These are phyloP conservation scores for Merodon equestris DNA, from an alignment of 2,888 invertebrate species.

Conservation along the genomic window DNA sequence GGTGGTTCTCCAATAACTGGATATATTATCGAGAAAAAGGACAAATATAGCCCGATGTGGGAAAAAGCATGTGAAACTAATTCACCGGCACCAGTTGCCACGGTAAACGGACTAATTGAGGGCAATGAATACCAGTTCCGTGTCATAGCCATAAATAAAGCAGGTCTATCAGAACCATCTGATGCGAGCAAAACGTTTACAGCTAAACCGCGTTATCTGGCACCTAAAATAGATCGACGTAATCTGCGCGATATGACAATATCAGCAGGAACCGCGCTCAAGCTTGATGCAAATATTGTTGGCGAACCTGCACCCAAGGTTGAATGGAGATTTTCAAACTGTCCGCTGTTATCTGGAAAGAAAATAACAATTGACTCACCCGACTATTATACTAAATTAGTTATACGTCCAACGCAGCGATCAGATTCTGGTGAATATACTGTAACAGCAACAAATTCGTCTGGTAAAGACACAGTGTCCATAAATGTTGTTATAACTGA, in stretches of 20 bases:
- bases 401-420: conserved; percentile 88
- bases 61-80: conserved; percentile 93
- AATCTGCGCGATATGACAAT: conserved; percentile 93
- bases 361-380: conserved; percentile 89
- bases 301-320: conserved; percentile 97
- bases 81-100: conserved; percentile 85
- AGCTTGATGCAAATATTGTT: conserved; percentile 94
- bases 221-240: conserved; percentile 97
- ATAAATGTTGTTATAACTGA: conserved; percentile 91
- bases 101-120: conserved; percentile 94
- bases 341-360: conserved; percentile 85
- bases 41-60: conserved; percentile 95
- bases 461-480: conserved; percentile 91
- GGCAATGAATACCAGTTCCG: conserved; percentile 99
- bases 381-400: conserved; percentile 92
- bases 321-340: conserved; percentile 93
- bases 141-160: conserved; percentile 96
- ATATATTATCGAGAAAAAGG: conserved; percentile 95
- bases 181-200: conserved; percentile 91
- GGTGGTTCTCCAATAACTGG: conserved; percentile 97
- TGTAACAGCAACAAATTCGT: conserved; percentile 91
- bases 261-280: conserved; percentile 94
- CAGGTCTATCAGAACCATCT: conserved; percentile 95
- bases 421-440: conserved; percentile 93
- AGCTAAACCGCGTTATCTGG: conserved; percentile 92